phyloP scores from a whole-genome alignment of 2,888 invertebrate species.

The Torymus auratus region DNA sequence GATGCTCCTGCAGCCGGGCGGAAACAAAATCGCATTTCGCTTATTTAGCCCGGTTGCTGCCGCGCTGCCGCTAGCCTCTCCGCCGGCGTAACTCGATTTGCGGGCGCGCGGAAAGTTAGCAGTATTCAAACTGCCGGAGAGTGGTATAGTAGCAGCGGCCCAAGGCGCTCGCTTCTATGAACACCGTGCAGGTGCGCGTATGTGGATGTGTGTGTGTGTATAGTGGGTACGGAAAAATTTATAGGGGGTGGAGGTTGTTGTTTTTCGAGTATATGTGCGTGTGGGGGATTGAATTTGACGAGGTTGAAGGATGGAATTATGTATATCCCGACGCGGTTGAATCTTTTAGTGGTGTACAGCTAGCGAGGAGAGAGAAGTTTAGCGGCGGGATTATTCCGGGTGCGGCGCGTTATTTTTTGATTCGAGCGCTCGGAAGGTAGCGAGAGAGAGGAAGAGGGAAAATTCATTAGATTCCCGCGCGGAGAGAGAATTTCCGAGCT shows the following conservation, averaged over 20 bases:
- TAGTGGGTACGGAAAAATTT: constrained; percentile 21
- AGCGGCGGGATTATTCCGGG: constrained; percentile 33
- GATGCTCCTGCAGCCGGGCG: constrained; percentile 34
- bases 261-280: background rate
- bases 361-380: background rate
- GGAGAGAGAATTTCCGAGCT: no score
- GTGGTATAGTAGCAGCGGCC: background rate
- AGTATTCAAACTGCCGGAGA: constrained; percentile 28
- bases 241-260: constrained; percentile 30
- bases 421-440: no score
- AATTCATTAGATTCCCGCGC: no score
- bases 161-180: constrained; percentile 5
- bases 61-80: background rate
- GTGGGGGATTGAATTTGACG: constrained; percentile 2
- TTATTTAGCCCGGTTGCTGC: constrained; percentile 40
- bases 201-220: no score
- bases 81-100: constrained; percentile 46
- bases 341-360: background rate
- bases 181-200: no score
- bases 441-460: no score
- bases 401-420: background rate
- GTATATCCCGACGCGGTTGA: background rate
- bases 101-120: constrained; percentile 50
- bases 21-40: constrained; percentile 52
- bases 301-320: constrained; percentile 38